These are phyloP conservation scores for Parotocinclus haroldoi DNA, from an alignment of 2,797 vertebrate species.

Conservation along the genomic window DNA sequence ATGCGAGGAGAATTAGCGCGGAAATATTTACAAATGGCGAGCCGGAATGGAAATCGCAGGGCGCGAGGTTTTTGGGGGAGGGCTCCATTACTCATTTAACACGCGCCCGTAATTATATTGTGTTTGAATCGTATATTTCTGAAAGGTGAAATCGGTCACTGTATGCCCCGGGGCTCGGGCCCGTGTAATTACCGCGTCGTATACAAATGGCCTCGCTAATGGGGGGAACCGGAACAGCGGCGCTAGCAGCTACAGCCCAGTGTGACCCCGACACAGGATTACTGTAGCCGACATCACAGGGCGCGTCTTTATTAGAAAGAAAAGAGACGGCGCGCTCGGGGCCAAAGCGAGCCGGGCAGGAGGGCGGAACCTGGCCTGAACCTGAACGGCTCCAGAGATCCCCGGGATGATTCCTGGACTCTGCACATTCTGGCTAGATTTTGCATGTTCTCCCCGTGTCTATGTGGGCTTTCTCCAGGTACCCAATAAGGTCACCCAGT, in stretches of 20 bases:
- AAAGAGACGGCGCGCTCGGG: conserved; percentile 21
- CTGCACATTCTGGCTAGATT: no score
- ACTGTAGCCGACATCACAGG: conserved; percentile 55
- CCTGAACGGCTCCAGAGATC: no score
- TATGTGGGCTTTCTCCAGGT: no score
- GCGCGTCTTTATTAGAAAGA: conserved; percentile 58
- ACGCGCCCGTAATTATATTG: conserved; percentile 69
- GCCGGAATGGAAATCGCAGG: conserved; percentile 26
- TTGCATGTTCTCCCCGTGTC: no score
- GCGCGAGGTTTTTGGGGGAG: conserved; percentile 8
- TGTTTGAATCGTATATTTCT: conserved; percentile 73
- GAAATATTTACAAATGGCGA: conserved; percentile 50
- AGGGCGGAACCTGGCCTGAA: no score
- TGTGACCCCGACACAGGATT: conserved; percentile 69
- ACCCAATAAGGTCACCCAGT: no score
- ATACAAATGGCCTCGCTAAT: conserved; percentile 80
- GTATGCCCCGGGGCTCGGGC: conserved; percentile 64
- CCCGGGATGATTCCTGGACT: no score
- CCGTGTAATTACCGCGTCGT: conserved; percentile 80
- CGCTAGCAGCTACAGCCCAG: conserved; percentile 49
- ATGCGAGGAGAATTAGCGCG: conserved; percentile 29
- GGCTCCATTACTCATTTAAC: conserved; percentile 68
- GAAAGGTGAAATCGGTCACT: conserved; percentile 61
- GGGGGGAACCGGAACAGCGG: conserved; percentile 43
- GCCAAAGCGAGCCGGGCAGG: not conserved